These are phyloP conservation scores for Vanessa tameamea DNA, from an alignment of 1,140 invertebrate species.

Conservation along the genomic window DNA sequence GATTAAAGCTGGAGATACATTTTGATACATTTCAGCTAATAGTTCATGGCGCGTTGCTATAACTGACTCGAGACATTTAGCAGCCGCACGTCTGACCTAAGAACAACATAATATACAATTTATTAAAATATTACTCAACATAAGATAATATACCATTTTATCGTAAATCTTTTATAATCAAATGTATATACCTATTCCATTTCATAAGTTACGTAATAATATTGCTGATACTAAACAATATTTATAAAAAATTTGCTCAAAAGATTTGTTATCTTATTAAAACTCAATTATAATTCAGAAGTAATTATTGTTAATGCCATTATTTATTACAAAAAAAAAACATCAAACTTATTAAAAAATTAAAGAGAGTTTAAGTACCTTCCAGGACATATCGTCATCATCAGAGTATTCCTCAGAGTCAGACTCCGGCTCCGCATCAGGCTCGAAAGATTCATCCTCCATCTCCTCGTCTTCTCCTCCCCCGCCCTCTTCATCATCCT, in stretches of 20 bases:
- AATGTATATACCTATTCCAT: no score
- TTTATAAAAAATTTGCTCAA: not conserved
- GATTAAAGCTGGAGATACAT: constrained; percentile 94
- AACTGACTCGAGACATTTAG: constrained; percentile 98
- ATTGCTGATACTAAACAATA: no score
- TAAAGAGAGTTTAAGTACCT: constrained; percentile 77
- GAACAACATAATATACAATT: constrained; percentile 3
- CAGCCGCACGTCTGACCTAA: constrained; percentile 90
- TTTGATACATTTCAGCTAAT: constrained; percentile 93
- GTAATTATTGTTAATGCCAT: not conserved
- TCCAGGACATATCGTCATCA: constrained; percentile 99
- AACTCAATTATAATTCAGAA: no score
- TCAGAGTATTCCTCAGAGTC: constrained; percentile 98
- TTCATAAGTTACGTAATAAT: no score
- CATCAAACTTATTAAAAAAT: no score
- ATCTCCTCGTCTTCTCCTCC: constrained; percentile 85
- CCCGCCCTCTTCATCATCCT: constrained; percentile 85
- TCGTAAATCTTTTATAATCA: no score
- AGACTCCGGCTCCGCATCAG: constrained; percentile 79
- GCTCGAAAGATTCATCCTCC: constrained; percentile 87
- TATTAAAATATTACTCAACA: no score
- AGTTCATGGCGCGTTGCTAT: constrained; percentile 95
- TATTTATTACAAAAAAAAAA: no score
- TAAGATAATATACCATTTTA: no score
- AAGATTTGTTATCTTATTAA: not conserved